Conservation (phyloP, 1,140 invertebrate genomes). For the Ephestia elutella region DNA sequence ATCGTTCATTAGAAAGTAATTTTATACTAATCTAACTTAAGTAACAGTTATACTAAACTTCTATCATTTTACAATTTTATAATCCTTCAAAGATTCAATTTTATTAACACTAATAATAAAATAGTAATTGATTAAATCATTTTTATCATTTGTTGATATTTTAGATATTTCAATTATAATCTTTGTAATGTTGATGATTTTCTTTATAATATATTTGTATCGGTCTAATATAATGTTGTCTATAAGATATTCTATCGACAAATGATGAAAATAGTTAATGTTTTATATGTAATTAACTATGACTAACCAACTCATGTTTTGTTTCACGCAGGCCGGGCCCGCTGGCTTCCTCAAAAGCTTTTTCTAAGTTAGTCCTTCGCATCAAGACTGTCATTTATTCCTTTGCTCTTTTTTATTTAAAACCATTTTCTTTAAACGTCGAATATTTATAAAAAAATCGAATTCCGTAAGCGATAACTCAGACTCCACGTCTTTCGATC, state of each 20-base stretch:
- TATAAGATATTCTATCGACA: neutral
- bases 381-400: conserved; percentile 71
- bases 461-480: conserved; percentile 47
- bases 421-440: conserved; percentile 57
- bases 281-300: neutral
- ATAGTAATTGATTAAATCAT: neutral
- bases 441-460: conserved; percentile 22
- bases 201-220: no score
- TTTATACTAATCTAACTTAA: neutral
- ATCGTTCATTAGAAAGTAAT: neutral
- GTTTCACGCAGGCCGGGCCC: conserved; percentile 81
- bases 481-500: conserved; percentile 53
- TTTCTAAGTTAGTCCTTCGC: conserved; percentile 81
- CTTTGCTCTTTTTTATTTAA: conserved; percentile 59
- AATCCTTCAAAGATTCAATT: no score
- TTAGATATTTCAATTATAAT: neutral
- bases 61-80: no score
- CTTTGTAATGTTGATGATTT: neutral
- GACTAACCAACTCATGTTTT: conserved; percentile 40
- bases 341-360: conserved; percentile 92
- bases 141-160: conserved; percentile 2
- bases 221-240: neutral
- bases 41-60: neutral
- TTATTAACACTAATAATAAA: no score
- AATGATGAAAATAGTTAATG: neutral